Base-by-base conservation (phyloP, 2,888 invertebrate genomes). In the Altica lythri region DNA sequence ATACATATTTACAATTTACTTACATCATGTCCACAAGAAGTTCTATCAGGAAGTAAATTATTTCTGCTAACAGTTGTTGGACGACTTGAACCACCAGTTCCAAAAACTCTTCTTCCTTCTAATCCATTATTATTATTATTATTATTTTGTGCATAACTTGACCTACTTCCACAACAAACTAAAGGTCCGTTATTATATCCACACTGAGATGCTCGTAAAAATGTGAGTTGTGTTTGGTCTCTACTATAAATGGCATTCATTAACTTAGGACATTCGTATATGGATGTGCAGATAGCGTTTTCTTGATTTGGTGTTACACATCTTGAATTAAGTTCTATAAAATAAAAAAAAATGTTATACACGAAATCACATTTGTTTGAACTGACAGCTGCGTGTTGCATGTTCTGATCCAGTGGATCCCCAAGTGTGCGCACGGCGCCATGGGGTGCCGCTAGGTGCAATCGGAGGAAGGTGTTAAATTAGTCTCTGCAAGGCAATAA, bases 201-300 rank as follows among this genome's bases (percentile, higher is more conserved):
- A 59, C 83, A 84, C 54, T 81, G 80, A 0, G 83, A 82, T 53
- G 74, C 69, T 37, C 77, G 75, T 16, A 84, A 68, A 61, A 78
- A 82, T 13, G 62, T 57, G 3, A 70, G 34, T 51, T 68, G 69
- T n/a, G 66, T 58, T 1, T 61, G 51, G 51, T 72, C 65, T 42
- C 55, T 65, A 9, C 65, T 74, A 2, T 76, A 67, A 1, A 79
- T 66, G 0, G 77, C 80, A 2, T 70, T 47, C 12, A 79, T 57
- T 1, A 83, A 66, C 0, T 63, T 38, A 4, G 67, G 66, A 54
- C 84, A 84, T 1, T 79, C 68, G 62, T 80, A 79, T 1, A 84
- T 71, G 0, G 79, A 77, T 2, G 80, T 66, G 59, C 84, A 84
- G 1, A 67, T 59, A 30, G 81, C 83, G 3, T 4, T 48, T 9